Conservation (phyloP, 2,113 vertebrate species). For the Sporophila hypoxantha region DNA sequence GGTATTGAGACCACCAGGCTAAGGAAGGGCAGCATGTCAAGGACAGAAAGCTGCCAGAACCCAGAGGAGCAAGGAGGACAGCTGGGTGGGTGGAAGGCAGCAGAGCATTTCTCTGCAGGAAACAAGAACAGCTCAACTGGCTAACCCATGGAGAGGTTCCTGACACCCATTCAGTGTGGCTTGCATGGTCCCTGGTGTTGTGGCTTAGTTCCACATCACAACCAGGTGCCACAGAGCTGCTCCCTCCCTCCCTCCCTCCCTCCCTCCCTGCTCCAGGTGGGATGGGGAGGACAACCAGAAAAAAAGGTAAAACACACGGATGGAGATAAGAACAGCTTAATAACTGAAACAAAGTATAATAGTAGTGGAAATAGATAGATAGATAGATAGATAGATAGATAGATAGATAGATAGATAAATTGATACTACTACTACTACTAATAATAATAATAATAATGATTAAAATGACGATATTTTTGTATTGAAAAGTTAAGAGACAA, state of each 20-base stretch:
- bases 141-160: not conserved
- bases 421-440: too few species aligned
- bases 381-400: too few species aligned
- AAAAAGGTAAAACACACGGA: not conserved
- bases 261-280: not conserved
- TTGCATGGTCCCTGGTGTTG: not conserved
- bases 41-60: not conserved
- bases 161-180: not conserved
- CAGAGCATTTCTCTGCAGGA: not conserved
- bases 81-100: rapidly evolving
- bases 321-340: not conserved
- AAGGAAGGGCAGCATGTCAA: not conserved
- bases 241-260: not conserved
- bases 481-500: not conserved
- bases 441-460: rapidly evolving
- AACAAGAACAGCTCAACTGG: not conserved
- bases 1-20: not conserved
- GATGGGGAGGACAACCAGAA: not conserved
- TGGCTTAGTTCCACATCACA: not conserved
- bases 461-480: not conserved
- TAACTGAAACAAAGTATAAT: not conserved
- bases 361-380: not conserved
- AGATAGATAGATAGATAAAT: too few species aligned
- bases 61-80: not conserved
- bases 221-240: not conserved